Percentiles rank a stretch among this genome's conserved stretches.
phyloP scores from a whole-genome alignment of 2,113 vertebrate genomes.

The Ophthalmotilapia sp. region DNA sequence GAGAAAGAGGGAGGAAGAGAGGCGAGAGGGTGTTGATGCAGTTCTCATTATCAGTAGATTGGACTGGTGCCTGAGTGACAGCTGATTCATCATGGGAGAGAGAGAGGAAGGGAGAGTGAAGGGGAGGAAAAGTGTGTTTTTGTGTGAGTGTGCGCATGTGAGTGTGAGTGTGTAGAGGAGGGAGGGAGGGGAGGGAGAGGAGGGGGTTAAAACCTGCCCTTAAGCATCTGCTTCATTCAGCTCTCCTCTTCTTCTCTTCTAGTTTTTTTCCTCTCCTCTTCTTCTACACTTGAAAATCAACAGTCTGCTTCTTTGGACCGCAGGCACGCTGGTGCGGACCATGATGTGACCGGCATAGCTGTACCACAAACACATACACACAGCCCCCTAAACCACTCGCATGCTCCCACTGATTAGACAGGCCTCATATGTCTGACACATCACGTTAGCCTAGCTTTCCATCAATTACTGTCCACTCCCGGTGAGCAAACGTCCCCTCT shows the following conservation, averaged over 20 bases:
- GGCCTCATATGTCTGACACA: constrained; percentile 63
- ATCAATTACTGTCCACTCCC: constrained; percentile 57
- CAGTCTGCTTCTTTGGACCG: constrained; percentile 22
- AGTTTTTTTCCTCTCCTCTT: not conserved
- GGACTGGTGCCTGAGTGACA: constrained; percentile 88
- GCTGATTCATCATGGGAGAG: constrained; percentile 89
- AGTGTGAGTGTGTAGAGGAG: constrained; percentile 46
- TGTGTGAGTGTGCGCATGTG: not conserved
- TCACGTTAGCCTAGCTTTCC: constrained; percentile 53
- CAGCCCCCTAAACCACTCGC: constrained; percentile 1
- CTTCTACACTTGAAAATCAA: constrained; percentile 27
- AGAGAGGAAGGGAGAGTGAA: constrained; percentile 71
- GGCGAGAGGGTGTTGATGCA: constrained; percentile 77
- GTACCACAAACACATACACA: not conserved
- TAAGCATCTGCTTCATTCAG: constrained; percentile 74
- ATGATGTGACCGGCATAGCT: constrained; percentile 26
- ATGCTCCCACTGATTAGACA: constrained; percentile 56
- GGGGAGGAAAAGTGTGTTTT: constrained; percentile 55
- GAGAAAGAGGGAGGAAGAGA: constrained; percentile 44
- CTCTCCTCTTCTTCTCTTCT: constrained; percentile 36
- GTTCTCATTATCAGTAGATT: constrained; percentile 94
- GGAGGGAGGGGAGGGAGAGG: not conserved
- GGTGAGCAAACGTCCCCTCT: constrained; percentile 23
- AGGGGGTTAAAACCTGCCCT: constrained; percentile 56
- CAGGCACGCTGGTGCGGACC: not conserved